A percentile compares a stretch with the other conserved stretches of the same genome.
Conservation (phyloP, 92 coral and sea anemone species). For the Heliopora coerulea region DNA sequence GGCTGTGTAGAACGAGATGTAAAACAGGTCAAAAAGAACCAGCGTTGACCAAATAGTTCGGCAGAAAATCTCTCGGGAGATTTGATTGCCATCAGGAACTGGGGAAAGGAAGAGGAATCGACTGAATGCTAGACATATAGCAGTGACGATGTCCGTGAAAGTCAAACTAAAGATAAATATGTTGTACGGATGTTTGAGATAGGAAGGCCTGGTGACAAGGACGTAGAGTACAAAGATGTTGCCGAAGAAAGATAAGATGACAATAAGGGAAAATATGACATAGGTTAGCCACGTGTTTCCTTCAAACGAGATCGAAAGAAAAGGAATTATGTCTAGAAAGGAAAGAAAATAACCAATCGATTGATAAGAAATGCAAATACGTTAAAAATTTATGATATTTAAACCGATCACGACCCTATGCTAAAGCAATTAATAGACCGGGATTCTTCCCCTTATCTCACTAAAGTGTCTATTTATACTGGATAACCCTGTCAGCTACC, state of each 20-base stretch:
- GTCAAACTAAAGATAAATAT: conserved; percentile 66
- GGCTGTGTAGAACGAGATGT: conserved; percentile 6
- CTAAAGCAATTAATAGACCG: too few relatives aligned
- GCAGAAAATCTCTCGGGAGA: conserved; percentile 61
- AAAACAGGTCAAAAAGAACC: neutral
- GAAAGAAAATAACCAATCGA: too few relatives aligned
- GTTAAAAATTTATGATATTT: too few relatives aligned
- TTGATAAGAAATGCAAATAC: too few relatives aligned
- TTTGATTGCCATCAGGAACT: conserved; percentile 45
- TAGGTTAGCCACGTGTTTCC: conserved; percentile 39
- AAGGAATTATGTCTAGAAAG: too few relatives aligned
- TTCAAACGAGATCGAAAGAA: conserved; percentile 23
- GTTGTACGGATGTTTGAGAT: conserved; percentile 68
- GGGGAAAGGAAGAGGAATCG: conserved; percentile 57
- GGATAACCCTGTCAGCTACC: too few relatives aligned
- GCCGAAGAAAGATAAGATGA: conserved; percentile 60
- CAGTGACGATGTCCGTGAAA: conserved; percentile 69
- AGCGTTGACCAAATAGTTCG: conserved; percentile 47
- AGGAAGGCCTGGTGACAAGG: too few relatives aligned
- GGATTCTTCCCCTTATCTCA: too few relatives aligned
- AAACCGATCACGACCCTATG: too few relatives aligned
- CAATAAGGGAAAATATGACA: conserved; percentile 57
- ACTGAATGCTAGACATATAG: conserved; percentile 61
- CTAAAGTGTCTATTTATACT: too few relatives aligned
- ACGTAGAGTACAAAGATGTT: too few relatives aligned